Evolutionary conservation across 1,140 invertebrate genomes (phyloP).

Genomic region (Macrosteles quadrilineatus): DNA sequence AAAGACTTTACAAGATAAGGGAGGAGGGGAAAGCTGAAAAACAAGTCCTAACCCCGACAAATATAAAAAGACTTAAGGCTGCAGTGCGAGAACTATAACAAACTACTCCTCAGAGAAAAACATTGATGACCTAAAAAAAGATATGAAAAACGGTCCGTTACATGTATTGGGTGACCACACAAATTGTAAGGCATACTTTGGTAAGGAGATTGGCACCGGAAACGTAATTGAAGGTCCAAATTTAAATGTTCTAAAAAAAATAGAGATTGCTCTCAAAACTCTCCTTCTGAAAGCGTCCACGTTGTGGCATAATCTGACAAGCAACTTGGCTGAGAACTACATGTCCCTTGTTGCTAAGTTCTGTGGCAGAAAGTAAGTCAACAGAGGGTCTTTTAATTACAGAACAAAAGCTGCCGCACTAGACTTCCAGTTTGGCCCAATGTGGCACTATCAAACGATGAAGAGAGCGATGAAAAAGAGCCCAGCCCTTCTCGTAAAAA

Average conservation of each 20-base stretch:
- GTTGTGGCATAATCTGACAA: conserved; percentile 14
- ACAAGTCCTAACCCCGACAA: too few relatives aligned
- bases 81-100: neutral
- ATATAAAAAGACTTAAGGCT: too few relatives aligned
- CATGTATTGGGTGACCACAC: too few relatives aligned
- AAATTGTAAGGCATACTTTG: conserved; percentile 14
- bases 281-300: neutral
- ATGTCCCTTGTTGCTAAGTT: too few relatives aligned
- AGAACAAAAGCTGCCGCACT: conserved; percentile 29
- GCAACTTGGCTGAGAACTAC: conserved; percentile 23
- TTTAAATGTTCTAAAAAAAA: conserved; percentile 11
- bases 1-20: conserved; percentile 27
- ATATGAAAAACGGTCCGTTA: conserved; percentile 22
- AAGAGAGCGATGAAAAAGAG: conserved; percentile 27
- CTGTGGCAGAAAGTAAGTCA: too few relatives aligned
- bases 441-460: conserved; percentile 28
- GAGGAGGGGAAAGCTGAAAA: too few relatives aligned
- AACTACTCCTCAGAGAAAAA: too few relatives aligned
- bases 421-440: conserved; percentile 31
- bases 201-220: too few relatives aligned
- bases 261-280: conserved; percentile 18
- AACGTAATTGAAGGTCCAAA: too few relatives aligned
- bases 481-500: conserved; percentile 26
- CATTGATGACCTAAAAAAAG: conserved; percentile 15
- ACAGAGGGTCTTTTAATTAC: conserved; percentile 19